A percentile compares a stretch with the other conserved stretches of the same genome.
Evolutionary conservation across 2,888 invertebrate genomes (phyloP).

Genomic region (Adelphocoris suturalis): DNA sequence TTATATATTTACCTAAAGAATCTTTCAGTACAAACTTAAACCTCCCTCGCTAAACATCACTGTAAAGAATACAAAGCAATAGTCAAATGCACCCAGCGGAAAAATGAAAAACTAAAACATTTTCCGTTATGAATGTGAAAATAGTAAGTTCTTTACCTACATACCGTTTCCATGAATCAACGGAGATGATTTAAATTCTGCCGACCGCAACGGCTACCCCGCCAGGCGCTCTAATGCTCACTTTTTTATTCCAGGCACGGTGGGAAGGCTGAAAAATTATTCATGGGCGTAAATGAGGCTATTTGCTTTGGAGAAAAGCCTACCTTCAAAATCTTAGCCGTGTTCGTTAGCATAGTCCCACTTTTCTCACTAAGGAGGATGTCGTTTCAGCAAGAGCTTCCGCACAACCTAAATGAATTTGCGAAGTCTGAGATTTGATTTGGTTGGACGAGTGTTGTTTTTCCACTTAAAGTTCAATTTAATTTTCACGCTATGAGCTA

Average conservation of each 20-base stretch:
- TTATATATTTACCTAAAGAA: too few species aligned
- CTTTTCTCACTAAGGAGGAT: background rate
- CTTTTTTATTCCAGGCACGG: constrained; percentile 61
- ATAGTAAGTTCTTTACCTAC: constrained; percentile 31
- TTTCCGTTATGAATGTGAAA: constrained; percentile 43
- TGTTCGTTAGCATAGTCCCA: constrained; percentile 53
- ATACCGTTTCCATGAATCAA: constrained; percentile 36
- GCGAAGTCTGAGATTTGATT: background rate
- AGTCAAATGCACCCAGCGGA: too few species aligned
- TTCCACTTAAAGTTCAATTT: background rate
- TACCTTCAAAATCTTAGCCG: constrained; percentile 52
- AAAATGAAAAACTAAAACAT: constrained; percentile 19
- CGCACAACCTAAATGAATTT: background rate
- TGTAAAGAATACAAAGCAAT: too few species aligned
- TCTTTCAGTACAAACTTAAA: too few species aligned
- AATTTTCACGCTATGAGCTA: too few species aligned
- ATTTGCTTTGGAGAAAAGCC: constrained; percentile 65
- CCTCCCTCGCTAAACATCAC: too few species aligned
- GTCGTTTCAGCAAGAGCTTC: background rate
- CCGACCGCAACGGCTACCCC: background rate
- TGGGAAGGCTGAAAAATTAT: constrained; percentile 59
- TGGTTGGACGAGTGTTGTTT: background rate
- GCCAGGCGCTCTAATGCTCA: background rate
- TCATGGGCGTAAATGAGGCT: constrained; percentile 66
- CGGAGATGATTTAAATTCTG: constrained; percentile 48